Evolutionary conservation across 2,888 invertebrate genomes (phyloP), one percentile per base, ranked within the genome.

Genomic region (Agrotis segetum): DNA sequence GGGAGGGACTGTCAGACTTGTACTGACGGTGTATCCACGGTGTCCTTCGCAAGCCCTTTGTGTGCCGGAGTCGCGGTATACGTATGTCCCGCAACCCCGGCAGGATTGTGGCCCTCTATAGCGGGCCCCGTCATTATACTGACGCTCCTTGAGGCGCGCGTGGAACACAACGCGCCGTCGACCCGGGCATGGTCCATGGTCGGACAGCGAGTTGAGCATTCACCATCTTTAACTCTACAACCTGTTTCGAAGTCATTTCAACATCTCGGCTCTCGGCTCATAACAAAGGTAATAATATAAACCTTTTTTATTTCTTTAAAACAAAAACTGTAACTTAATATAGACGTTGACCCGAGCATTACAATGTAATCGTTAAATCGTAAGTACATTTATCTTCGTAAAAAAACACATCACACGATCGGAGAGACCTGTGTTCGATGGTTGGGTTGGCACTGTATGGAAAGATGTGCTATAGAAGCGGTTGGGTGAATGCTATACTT

Each of bases 351-450:
- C 61, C 75, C 53, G 77, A 56, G 47, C 47, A 68, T 71, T 68
- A 75, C 77, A 84, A 79, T 83, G 67, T 78, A 77, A 83, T 79
- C 74, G 79, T 71, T 73, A 73, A 68, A 84, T 76, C 65, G 71
- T 79, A 79, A 75, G 68, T 73, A 72, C 71, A 65, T 78, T 73
- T 73, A 74, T 82, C 78, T 83, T 68, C 58, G 52, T 29, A 52
- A 72, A 83, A 77, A 83, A 79, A 79, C 64, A 75, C 65, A 81
- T 71, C 71, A 73, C 62, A 67, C 60, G 67, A 52, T 17, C 11
- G 47, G 53, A 64, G 64, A 64, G 55, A 78, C 55, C 47, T 52
- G 79, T 58, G 82, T 52, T 55, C 67, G 19, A 50, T 76, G 24
- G 1, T 63, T 29, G 50, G 1, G 53, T 3, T 16, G 29, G 17